Evolutionary conservation across 2,888 invertebrate species (phyloP).

Genomic region (Ormyrus pomaceus): DNA sequence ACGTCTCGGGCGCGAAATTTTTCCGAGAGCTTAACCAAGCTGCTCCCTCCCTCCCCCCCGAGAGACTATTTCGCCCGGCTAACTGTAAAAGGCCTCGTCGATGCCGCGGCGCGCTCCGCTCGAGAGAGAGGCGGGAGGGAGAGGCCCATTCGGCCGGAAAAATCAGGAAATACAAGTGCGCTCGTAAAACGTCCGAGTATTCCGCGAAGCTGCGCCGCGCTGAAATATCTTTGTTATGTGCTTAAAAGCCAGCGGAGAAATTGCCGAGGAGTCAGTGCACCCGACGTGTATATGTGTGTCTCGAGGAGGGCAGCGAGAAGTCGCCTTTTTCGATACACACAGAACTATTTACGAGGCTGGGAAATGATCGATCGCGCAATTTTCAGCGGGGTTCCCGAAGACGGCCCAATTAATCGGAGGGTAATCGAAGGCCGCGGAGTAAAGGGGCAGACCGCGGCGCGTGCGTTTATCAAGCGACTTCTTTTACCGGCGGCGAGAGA

Average conservation of each 20-base stretch:
- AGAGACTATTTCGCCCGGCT: neutral
- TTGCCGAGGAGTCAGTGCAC: conserved; percentile 34
- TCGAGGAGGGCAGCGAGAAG: neutral
- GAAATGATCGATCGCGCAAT: conserved; percentile 24
- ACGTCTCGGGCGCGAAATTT: too few relatives aligned
- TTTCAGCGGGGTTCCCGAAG: conserved; percentile 4
- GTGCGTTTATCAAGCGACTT: conserved; percentile 2
- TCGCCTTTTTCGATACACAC: neutral
- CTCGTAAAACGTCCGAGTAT: conserved; percentile 42
- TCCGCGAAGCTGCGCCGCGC: conserved; percentile 34
- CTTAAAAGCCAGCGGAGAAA: conserved; percentile 15
- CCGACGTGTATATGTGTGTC: neutral
- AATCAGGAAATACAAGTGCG: conserved; percentile 49
- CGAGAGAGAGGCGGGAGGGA: neutral
- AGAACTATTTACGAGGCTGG: conserved; percentile 3
- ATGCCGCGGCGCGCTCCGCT: neutral
- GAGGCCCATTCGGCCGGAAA: conserved; percentile 44
- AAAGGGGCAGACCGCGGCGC: conserved; percentile 19
- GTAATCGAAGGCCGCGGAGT: neutral
- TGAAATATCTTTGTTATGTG: conserved; percentile 47
- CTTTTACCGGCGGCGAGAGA: neutral
- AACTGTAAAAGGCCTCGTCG: conserved; percentile 20
- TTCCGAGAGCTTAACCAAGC: too few relatives aligned
- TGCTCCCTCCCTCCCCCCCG: too few relatives aligned
- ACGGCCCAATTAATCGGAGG: conserved; percentile 27